Base-by-base conservation (phyloP, 2,113 vertebrate species). In the Arothron firmamentum region DNA sequence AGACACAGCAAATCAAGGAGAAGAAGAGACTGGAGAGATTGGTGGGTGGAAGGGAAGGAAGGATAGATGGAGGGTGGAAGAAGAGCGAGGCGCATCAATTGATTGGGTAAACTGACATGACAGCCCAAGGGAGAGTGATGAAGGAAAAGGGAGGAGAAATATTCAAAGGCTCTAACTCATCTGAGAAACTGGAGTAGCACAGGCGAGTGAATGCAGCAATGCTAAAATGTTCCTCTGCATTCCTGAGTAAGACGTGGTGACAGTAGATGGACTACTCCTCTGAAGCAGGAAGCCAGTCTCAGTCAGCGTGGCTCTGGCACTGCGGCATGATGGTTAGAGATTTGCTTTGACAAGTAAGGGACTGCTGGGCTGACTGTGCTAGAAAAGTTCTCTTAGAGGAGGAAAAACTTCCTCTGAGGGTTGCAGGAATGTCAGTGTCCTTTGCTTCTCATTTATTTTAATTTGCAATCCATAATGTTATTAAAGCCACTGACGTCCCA, bases 31-130 rank as follows among this genome's bases (percentile, higher is more conserved):
- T 56, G 56, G 52, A 46, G 50, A 67, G 61, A 67, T 70, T 2
- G 43, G 64, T 45, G 74, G 60, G 59, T 68, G 70, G 66, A 55
- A 60, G 57, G 57, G 11, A 8, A 47, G 56, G 56, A 49, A 18
- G 41, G 52, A 12, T n/a, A 17, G 60, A 16, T 47, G 45, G 34
- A 56, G 31, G 64, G 54, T 54, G 68, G 59, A 25, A 51, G 56
- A 55, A 59, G 20, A 69, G 62, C 56, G 42, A 61, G 72, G 70
- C 53, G 38, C 74, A 81, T 85, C 85, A 79, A 77, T 76, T 43
- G 61, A 56, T 61, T 65, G 64, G 62, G 59, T 75, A 79, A 85
- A 83, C 80, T 85, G 85, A 89, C 80, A 80, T 86, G 88, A 88
- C 88, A 89, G 70, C 10, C 17, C 43, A 55, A 53, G 73, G 68